Conservation (phyloP, 2,888 invertebrate genomes). For the Glyphotaelius pellucidus region DNA sequence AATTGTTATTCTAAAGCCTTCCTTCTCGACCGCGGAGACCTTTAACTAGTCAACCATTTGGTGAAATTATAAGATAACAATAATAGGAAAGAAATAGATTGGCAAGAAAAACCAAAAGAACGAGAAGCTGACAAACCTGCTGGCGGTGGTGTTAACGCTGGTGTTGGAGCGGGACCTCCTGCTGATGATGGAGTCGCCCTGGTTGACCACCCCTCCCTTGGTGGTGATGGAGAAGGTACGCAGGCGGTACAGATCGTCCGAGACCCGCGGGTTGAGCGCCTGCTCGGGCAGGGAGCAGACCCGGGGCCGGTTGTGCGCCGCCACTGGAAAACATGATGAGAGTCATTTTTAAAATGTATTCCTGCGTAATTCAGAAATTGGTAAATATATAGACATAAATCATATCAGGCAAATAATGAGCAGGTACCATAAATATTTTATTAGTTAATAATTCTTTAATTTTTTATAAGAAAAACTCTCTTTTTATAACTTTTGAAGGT, state of each 20-base stretch:
- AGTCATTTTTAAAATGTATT: too few species aligned
- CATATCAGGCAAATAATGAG: too few species aligned
- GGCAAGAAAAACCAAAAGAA: background rate
- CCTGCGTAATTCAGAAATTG: too few species aligned
- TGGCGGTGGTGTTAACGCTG: constrained; percentile 90
- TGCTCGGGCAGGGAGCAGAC: constrained; percentile 92
- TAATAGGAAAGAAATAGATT: background rate
- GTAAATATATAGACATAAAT: too few species aligned
- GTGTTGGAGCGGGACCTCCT: constrained; percentile 91
- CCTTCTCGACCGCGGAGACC: too few species aligned
- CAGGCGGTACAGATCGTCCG: constrained; percentile 90
- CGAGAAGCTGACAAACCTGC: constrained; percentile 77
- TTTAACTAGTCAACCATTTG: too few species aligned
- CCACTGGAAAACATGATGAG: constrained; percentile 80
- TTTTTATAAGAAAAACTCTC: too few species aligned
- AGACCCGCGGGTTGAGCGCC: constrained; percentile 89
- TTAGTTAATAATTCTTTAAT: too few species aligned
- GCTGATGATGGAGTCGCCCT: constrained; percentile 93
- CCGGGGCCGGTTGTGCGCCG: constrained; percentile 89
- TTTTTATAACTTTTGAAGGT: too few species aligned
- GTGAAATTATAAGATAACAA: too few species aligned
- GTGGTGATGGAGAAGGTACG: constrained; percentile 92
- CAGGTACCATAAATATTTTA: too few species aligned
- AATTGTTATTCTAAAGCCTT: too few species aligned
- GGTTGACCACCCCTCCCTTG: constrained; percentile 92